Evolutionary conservation across 2,113 vertebrate genomes (phyloP).

Genomic region (Eidolon helvum): DNA sequence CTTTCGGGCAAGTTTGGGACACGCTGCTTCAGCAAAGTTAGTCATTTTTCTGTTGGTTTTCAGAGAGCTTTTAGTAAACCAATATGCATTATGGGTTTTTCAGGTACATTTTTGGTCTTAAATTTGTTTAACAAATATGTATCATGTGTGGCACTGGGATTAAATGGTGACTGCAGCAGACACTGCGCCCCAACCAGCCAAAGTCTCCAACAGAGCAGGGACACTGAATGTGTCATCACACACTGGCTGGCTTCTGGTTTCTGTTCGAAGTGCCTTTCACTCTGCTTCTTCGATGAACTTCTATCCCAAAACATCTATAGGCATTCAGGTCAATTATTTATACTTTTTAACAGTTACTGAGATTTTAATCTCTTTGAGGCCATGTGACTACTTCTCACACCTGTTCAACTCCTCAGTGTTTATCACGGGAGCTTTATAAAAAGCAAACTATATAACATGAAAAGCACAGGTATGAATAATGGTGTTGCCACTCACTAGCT

Average conservation of each 20-base stretch:
- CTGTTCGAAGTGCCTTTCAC: neutral
- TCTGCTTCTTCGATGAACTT: neutral
- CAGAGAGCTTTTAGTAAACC: neutral
- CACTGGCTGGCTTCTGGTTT: accelerated
- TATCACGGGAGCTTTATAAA: too few relatives aligned
- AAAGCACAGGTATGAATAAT: too few relatives aligned
- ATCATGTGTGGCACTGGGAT: accelerated
- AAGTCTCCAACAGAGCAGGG: neutral
- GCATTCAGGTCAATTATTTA: too few relatives aligned
- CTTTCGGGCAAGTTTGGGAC: neutral
- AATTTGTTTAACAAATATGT: neutral
- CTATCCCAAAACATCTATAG: neutral
- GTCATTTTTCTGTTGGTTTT: neutral
- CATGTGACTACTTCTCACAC: too few relatives aligned
- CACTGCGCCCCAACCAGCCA: accelerated
- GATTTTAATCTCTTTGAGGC: neutral
- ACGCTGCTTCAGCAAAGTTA: neutral
- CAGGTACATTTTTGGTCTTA: neutral
- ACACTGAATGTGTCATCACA: accelerated
- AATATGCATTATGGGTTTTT: neutral
- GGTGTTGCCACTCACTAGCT: too few relatives aligned
- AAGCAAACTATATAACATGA: neutral
- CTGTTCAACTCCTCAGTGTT: neutral
- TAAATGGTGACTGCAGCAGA: accelerated
- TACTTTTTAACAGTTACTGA: neutral